Evolutionary conservation across 1,140 invertebrate species (phyloP), one percentile per base, ranked within the genome.

Genomic region (Euwallacea similis): DNA sequence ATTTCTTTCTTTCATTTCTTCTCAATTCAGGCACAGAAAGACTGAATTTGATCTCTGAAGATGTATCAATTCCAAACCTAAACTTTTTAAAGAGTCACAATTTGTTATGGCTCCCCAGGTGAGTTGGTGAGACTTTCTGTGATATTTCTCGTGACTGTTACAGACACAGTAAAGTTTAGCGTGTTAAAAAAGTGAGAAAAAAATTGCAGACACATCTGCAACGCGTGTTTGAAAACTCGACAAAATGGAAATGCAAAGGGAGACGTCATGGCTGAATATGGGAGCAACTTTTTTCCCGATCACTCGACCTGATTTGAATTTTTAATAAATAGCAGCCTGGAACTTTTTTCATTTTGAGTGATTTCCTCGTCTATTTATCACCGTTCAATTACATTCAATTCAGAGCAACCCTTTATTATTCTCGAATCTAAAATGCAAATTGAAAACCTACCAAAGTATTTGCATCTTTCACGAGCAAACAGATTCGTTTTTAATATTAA

Each of bases 341-440:
- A 50, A 50, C 46, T 50, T 50, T 50, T 50, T 50, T 50, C 46
- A 50, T 50, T 13, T 50, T 50, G 46, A 50, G 46, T 11, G 46
- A 50, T 50, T 11, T 50, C 13, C 13, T 11, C 46, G 46, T 13
- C 46, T 50, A 50, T 50, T 50, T 50, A 50, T 50, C 46, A 50
- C 46, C 13, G 9, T 50, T 50, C 46, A 33, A 33, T 33, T 33
- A 33, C 21, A 33, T 33, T 33, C 21, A 33, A 33, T 33, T 33
- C 21, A 33, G 46, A 50, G 13, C 9, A 50, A 50, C 46, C 46
- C 46, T 50, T 50, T 50, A 50, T 50, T 50, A 50, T 50, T 50
- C 46, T 13, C 13, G 46, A 50, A 50, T 50, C 13, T 50, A 50
- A 50, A 50, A 50, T 50, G 46, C 46, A 50, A 50, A 50, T 50